Base-by-base conservation (phyloP, 2,113 vertebrate species). In the Rhinolophus ferrumequinum region DNA sequence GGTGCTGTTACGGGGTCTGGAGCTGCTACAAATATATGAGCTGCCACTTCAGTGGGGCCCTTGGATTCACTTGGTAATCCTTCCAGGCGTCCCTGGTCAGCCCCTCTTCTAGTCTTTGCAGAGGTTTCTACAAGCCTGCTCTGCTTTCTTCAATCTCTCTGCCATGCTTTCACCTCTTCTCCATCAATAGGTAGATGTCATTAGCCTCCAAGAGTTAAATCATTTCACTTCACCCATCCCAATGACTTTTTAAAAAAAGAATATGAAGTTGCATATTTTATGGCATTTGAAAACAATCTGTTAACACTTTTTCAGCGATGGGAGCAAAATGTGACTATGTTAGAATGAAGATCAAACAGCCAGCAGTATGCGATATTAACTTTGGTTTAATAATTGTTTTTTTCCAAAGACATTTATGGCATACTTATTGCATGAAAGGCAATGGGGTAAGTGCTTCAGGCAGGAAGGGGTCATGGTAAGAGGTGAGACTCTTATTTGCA, bases 201-300 rank as follows among this genome's bases (percentile, higher is more conserved):
- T 66, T 38, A 92, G 7, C 24, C 14, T 54, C n/a, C 8, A 81
- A 52, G 52, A 64, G 22, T 35, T 84, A 84, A 76, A 58, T 93
- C 6, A 12, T 19, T n/a, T 95, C 41, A 47, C 9, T 50, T 87
- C 2, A 50, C 8, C 10, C 28, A 94, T 12, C 26, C n/a, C 33
- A 86, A 90, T 94, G 86, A 30, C 5, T 7, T 66, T 24, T n/a
- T 84, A 0, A 6, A 21, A 73, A 62, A 97, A 50, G 15, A 88
- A 79, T 35, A n/a, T 13, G 38, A 58, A 90, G 35, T 70, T 56
- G 69, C 26, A 18, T 86, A 75, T 52, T 75, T 79, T 60, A 81
- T 76, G 35, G 52, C 79, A 88, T 86, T 87, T 80, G 80, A 56
- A 96, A 96, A 70, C 33, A 92, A 90, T 64, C 72, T 50, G 38